phyloP scores from a whole-genome alignment of 2,797 vertebrate species.

The Thamnophis elegans region DNA sequence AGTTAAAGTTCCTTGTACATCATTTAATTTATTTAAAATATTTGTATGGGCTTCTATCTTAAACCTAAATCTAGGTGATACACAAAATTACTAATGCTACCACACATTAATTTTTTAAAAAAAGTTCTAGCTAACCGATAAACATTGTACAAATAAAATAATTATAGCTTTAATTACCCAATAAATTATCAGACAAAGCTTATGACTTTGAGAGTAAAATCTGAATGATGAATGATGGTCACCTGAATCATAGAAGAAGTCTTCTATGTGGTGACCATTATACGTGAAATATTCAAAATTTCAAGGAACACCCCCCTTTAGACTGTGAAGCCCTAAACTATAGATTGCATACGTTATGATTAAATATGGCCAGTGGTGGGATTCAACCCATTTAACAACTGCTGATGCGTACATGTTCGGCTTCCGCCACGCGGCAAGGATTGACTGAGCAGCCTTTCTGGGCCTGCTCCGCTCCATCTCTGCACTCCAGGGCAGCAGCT shows the following conservation, averaged over 20 bases:
- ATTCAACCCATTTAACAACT: no score
- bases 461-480: no score
- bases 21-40: neutral
- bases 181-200: conserved; percentile 66
- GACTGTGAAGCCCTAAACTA: neutral
- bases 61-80: neutral
- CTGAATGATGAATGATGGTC: conserved; percentile 7
- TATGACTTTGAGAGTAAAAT: conserved; percentile 64
- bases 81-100: neutral
- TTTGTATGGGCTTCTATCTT: neutral
- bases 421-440: no score
- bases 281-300: neutral
- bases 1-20: conserved; percentile 64
- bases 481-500: no score
- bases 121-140: conserved; percentile 52
- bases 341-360: neutral
- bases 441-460: no score
- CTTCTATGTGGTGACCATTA: neutral
- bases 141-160: conserved; percentile 70
- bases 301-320: neutral
- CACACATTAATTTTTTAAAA: neutral
- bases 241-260: neutral
- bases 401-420: no score
- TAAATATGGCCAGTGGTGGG: neutral
- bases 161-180: conserved; percentile 65